These are phyloP conservation scores for Papilio gigon DNA, from an alignment of 2,888 invertebrate genomes.

Conservation along the genomic window DNA sequence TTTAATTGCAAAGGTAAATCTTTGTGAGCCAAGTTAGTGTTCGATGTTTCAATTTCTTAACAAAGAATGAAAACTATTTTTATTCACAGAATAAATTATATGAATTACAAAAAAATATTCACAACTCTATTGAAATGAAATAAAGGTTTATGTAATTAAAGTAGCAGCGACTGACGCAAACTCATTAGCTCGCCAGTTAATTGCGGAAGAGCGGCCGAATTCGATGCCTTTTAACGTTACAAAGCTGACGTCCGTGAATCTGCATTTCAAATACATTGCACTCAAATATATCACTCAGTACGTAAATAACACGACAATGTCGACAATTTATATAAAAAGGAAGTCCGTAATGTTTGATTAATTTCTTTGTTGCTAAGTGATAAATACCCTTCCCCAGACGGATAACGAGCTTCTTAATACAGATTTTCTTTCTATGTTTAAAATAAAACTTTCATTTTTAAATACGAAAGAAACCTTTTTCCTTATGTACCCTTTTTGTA, in stretches of 20 bases:
- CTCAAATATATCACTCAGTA: background rate
- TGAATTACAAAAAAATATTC: too few species aligned
- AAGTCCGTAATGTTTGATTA: background rate
- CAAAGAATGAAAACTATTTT: too few species aligned
- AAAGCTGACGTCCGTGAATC: constrained; percentile 36
- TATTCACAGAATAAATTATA: too few species aligned
- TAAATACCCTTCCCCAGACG: background rate
- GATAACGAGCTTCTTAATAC: background rate
- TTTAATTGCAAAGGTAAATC: too few species aligned
- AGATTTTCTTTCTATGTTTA: background rate
- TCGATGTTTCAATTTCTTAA: background rate
- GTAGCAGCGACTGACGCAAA: constrained; percentile 17
- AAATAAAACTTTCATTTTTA: too few species aligned
- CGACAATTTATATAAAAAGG: background rate
- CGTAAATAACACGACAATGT: background rate
- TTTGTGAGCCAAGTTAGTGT: background rate
- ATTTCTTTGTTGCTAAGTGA: background rate
- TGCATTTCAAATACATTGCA: constrained; percentile 37
- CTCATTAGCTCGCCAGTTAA: constrained; percentile 38
- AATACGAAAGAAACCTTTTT: too few species aligned
- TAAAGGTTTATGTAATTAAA: constrained; percentile 13
- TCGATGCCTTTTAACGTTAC: constrained; percentile 37
- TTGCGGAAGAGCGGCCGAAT: constrained; percentile 38
- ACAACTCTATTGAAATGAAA: background rate
- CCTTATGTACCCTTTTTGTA: too few species aligned